Evolutionary conservation across 2,113 vertebrate species (phyloP).

Genomic region (Pelobates fuscus): DNA sequence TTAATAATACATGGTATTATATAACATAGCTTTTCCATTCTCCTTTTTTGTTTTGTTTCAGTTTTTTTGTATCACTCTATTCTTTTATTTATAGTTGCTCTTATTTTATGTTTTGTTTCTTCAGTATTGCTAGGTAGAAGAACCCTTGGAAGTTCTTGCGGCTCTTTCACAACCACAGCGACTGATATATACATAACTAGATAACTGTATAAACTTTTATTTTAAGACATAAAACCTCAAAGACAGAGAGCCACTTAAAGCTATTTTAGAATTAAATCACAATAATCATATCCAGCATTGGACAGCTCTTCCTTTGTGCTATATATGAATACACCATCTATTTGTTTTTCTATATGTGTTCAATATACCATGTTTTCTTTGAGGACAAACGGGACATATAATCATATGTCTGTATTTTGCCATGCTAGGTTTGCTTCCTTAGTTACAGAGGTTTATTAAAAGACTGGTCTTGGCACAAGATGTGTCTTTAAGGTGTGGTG

Average conservation of each 20-base stretch:
- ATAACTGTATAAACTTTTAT: no score
- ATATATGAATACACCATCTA: conserved; percentile 47
- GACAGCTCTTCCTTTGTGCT: conserved; percentile 8
- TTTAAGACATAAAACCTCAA: neutral
- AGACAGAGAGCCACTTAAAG: neutral
- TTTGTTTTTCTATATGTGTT: conserved; percentile 51
- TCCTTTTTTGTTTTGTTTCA: no score
- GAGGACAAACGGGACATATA: conserved; percentile 54
- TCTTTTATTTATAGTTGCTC: no score
- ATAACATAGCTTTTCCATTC: no score
- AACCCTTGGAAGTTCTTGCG: no score
- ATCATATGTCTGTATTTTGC: conserved; percentile 53
- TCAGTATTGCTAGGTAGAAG: no score
- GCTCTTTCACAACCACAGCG: no score
- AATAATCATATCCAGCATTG: conserved; percentile 46
- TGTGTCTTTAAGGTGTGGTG: conserved; percentile 59
- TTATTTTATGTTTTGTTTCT: no score
- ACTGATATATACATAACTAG: no score
- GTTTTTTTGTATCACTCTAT: no score
- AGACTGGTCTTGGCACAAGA: conserved; percentile 59
- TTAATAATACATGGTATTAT: no score
- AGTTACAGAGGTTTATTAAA: conserved; percentile 57
- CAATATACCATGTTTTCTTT: conserved; percentile 55
- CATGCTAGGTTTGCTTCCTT: conserved; percentile 54
- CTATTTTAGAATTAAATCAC: conserved; percentile 20